Base-by-base conservation (phyloP, 2,888 invertebrate genomes). In the Tridacna gigas region DNA sequence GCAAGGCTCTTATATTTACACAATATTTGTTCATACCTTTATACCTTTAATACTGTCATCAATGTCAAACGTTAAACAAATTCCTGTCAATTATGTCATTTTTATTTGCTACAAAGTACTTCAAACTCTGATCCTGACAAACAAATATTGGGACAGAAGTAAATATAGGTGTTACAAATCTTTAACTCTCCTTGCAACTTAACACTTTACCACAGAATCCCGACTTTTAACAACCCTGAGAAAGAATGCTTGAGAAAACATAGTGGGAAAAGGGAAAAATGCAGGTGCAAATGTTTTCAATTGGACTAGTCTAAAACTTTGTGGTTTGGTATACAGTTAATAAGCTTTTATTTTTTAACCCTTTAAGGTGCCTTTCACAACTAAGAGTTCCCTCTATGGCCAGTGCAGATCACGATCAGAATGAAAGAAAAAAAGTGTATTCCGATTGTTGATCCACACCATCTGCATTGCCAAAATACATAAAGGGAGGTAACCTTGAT, bases 11-110 rank as follows among this genome's bases (percentile, higher is more conserved):
- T n/a, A n/a, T 37, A 37, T 37, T 37, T 37, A 37, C 37, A 37
- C 7, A 37, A 37, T 37, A 37, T 37, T 37, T 37, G 56, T 56
- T 9, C 56, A 56, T 56, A 56, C 45, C 45, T 45, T n/a, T 28
- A 67, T 67, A 67, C 67, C 45, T 45, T 18, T 45, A 67, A 67
- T 71, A 18, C 26, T 51, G 71, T 71, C 51, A 51, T 71, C 51
- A 71, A 71, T 26, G 71, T 71, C 71, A 71, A 26, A 71, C 48
- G 51, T 71, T 51, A 51, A 51, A 71, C 71, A 71, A 71, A n/a
- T 51, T 13, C 26, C 22, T 47, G 15, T 47, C 25, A 51, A 48
- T 71, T 71, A 71, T 71, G 71, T 71, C 71, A 71, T 26, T 25
- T 71, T 71, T 71, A 71, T 71, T 71, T 71, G 51, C 71, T 48